These are phyloP conservation scores for Conus ventricosus DNA, from an alignment of 1,140 invertebrate species.

Conservation along the genomic window DNA sequence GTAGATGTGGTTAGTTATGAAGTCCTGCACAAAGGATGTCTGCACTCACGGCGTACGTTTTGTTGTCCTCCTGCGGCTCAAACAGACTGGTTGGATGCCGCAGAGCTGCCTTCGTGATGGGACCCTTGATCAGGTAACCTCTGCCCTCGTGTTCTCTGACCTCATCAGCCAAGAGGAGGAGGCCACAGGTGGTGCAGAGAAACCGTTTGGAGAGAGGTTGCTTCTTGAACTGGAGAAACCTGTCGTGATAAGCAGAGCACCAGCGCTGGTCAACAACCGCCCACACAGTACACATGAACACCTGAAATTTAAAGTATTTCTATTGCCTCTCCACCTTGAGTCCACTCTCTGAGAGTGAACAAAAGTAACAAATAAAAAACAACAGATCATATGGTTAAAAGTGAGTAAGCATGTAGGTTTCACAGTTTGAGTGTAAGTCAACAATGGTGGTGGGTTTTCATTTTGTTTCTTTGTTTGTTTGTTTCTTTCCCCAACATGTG, in stretches of 20 bases:
- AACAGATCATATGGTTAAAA: too few relatives aligned
- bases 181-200: conserved; percentile 78
- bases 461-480: too few relatives aligned
- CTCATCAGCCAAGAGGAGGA: conserved; percentile 76
- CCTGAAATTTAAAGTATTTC: too few relatives aligned
- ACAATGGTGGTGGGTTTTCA: too few relatives aligned
- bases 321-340: too few relatives aligned
- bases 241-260: conserved; percentile 29
- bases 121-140: conserved; percentile 67
- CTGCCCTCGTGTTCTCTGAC: conserved; percentile 78
- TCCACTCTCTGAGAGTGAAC: too few relatives aligned
- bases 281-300: too few relatives aligned
- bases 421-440: too few relatives aligned
- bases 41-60: conserved; percentile 80
- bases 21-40: background rate
- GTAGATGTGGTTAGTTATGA: too few relatives aligned
- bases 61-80: conserved; percentile 80
- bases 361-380: too few relatives aligned
- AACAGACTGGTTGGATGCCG: conserved; percentile 74
- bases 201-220: conserved; percentile 37
- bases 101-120: conserved; percentile 76
- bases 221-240: conserved; percentile 49
- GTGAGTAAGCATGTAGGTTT: too few relatives aligned
- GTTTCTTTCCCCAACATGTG: too few relatives aligned
- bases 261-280: background rate